Base-by-base conservation (phyloP, 2,113 vertebrate species). In the Athene noctua region DNA sequence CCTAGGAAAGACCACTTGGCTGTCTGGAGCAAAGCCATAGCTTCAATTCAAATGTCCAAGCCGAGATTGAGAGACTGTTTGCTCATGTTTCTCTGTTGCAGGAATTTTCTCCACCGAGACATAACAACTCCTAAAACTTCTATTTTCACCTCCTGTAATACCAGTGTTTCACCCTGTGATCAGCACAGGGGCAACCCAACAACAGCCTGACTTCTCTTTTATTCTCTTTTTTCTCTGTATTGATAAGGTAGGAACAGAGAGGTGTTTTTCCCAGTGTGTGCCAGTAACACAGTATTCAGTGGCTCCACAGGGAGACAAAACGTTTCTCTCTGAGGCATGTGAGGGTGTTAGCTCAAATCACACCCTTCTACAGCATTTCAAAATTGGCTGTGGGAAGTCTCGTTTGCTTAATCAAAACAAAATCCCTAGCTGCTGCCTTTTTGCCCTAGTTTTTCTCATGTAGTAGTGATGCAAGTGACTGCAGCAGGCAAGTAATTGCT, bases 321-420 rank as follows among this genome's bases (percentile, higher is more conserved):
- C 49, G 27, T 82, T 86, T 67, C 36, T 49, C 57, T 49, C 36
- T 32, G 57, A 87, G 75, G 54, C 54, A 44, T 79, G 22, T n/a
- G 62, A 74, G 55, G 40, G 15, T 82, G 80, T 91, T 88, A 72
- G 73, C 89, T 85, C 68, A 87, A 95, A 92, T 96, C 74, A 72
- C 46, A 72, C 22, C 91, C 73, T 89, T 80, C 65, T 54, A 42
- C n/a, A 65, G 70, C 68, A 68, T 66, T 77, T 91, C 65, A 40
- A 27, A 88, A 92, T 54, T 92, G 91, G 58, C 92, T 12, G 27
- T 75, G 66, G 66, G 84, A 94, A 94, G 77, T 42, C 54, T 84
- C 11, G 14, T 94, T 95, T 78, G 34, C 83, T 73, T 73, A 74
- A 94, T 79, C 54, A 74, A 90, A 95, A 88, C 80, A 94, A 84